phyloP scores from a whole-genome alignment of 1,140 invertebrate species.

The Drosophila kurseongensis region DNA sequence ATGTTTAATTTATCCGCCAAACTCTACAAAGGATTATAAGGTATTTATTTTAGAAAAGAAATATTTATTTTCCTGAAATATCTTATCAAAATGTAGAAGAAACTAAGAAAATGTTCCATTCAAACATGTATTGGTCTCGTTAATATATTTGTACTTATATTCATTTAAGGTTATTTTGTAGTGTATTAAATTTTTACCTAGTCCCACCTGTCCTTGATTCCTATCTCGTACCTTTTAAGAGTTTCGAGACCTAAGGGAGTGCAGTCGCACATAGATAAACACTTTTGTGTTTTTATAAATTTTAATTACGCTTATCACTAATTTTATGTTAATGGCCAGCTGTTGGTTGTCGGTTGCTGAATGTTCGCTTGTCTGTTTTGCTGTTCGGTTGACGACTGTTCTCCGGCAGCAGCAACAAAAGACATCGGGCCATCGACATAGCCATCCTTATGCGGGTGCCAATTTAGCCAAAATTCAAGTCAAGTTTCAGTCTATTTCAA shows the following conservation, averaged over 20 bases:
- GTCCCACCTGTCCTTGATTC: constrained; percentile 29
- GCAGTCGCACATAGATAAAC: constrained; percentile 56
- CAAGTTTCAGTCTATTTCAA: constrained; percentile 9
- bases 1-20: too few relatives aligned
- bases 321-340: constrained; percentile 80
- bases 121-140: too few relatives aligned
- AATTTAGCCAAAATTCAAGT: constrained; percentile 45
- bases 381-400: constrained; percentile 18
- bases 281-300: constrained; percentile 60
- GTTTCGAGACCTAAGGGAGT: constrained; percentile 22
- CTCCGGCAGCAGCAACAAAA: constrained; percentile 34
- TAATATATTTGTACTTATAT: too few relatives aligned
- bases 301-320: constrained; percentile 80
- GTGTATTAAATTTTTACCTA: constrained; percentile 1
- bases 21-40: too few relatives aligned
- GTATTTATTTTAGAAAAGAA: too few relatives aligned
- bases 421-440: constrained; percentile 27
- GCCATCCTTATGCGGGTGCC: constrained; percentile 61
- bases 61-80: too few relatives aligned
- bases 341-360: constrained; percentile 49
- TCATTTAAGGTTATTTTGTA: not conserved
- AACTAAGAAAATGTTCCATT: not conserved
- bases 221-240: constrained; percentile 32
- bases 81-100: too few relatives aligned
- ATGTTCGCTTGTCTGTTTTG: constrained; percentile 9